Evolutionary conservation across 2,113 vertebrate species (phyloP), one percentile per base, ranked within the genome.

Genomic region (Dascyllus trimaculatus): DNA sequence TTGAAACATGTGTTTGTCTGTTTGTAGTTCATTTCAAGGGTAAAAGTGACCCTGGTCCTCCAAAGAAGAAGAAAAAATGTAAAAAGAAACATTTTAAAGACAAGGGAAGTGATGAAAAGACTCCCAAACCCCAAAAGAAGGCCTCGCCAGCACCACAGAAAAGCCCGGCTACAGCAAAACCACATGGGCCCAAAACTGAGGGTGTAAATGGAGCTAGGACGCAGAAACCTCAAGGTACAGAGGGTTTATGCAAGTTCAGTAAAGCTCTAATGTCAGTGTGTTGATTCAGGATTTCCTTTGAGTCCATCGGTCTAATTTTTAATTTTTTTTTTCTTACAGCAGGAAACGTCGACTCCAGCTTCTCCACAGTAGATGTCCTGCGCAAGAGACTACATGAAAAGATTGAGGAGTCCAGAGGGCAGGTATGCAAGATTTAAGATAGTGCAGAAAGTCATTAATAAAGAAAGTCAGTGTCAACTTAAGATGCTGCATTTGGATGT

Each of bases 341-440:
- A 79, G 74, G 14, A 56, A 84, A 46, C 59, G 26, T 38, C 0
- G 86, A 65, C 11, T 21, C 89, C 40, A 93, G 85, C 0, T 92
- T 96, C 75, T 96, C 94, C 7, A 92, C 97, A 2, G 90, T 98
- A 19, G 95, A 95, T 57, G 75, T 98, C 15, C 84, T 99, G 57
- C 95, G 96, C 21, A 95, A 96, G 89, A 95, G 95, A 57, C 95
- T 99, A 0, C 97, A 96, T 0, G 96, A 98, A 66, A 98, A 97
- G 93, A 98, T 99, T 2, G 94, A 95, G 80, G 94, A 95, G 79
- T 95, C 93, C 61, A 95, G 95, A 83, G 95, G 95, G 49, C 96
- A 96, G 95, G 98, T 99, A 64, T 24, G 84, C 5, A 59, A 24
- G 13, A 11, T 9, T 68, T 40, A 7, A 51, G 17, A 46, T 29